A percentile compares a stretch with the other conserved stretches of the same genome.
Conservation (phyloP, 2,113 vertebrate genomes). For the Turnix velox region DNA sequence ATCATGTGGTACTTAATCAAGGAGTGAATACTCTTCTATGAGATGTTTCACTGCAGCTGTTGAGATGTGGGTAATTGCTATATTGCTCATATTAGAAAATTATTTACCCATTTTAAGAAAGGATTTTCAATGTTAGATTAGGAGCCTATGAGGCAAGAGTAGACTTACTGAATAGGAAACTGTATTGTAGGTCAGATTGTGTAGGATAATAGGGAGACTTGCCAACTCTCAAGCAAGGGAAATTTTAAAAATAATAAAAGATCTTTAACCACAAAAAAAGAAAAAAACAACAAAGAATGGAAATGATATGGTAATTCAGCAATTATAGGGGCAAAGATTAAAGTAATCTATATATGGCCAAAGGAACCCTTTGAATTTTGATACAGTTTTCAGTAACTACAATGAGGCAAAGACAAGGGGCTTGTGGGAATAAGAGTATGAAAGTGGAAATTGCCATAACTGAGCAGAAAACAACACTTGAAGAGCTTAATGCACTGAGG, state of each 20-base stretch:
- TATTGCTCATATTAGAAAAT: background rate
- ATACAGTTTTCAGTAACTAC: background rate
- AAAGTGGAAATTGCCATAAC: background rate
- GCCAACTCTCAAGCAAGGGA: slow-evolving; percentile 7
- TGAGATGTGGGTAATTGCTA: background rate
- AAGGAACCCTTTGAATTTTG: background rate
- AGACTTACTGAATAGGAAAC: background rate
- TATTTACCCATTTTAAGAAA: background rate
- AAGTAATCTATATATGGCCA: background rate
- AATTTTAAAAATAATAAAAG: slow-evolving; percentile 25
- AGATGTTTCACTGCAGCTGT: background rate
- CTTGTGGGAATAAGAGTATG: background rate
- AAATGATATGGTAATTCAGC: background rate
- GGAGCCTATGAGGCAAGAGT: background rate
- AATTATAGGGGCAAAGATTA: background rate
- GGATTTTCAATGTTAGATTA: background rate
- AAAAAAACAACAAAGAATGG: background rate
- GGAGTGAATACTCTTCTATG: background rate
- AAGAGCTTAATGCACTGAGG: background rate
- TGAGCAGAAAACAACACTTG: background rate
- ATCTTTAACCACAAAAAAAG: slow-evolving; percentile 7
- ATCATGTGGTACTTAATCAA: background rate
- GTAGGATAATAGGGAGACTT: background rate
- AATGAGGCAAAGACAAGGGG: background rate
- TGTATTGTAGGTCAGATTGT: background rate